Evolutionary conservation across 2,797 vertebrate species (phyloP), one percentile per base, ranked within the genome.

Genomic region (Phoebastria nigripes): DNA sequence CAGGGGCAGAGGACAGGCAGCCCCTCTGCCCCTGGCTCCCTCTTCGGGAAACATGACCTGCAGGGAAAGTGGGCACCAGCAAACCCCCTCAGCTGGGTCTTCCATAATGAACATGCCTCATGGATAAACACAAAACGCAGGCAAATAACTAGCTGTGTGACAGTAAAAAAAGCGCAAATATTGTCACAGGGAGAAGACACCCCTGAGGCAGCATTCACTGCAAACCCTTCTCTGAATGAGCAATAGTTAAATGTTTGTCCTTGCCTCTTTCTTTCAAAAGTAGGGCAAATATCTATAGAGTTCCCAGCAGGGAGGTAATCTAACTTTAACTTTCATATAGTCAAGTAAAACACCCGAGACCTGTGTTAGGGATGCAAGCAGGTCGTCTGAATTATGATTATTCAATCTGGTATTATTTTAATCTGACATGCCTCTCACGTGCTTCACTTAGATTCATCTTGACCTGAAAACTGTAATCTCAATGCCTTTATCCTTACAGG

Each of bases 301-400:
- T 89, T 97, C 96, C 95, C 96, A 96, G 83, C 5, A 93, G 96
- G 94, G 69, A 81, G 56, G 83, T 89, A 94, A 95, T 97, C 96
- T 97, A 97, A 97, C 96, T 98, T 98, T 96, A 96, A 97, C 94
- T 96, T 97, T 96, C 91, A 63, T 81, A 91, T 94, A 97, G 91
- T 55, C 79, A 95, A 96, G 88, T 94, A 93, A 95, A 97, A 94
- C 96, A 97, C 96, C 31, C 21, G 90, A 96, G 97, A 97, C 96
- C 82, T 74, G n/a, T 86, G 69, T 89, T 87, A 90, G 94, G 94
- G 89, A 96, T 96, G 93, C 96, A 97, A 97, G 91, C 94, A 97
- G 91, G 95, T 96, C 93, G 95, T 96, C 77, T 96, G 94, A 90
- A 91, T 96, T 97, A 96, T 94, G 97, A 96, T 97, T 97, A 93